Percentiles rank a stretch among this genome's conserved stretches.
Conservation (phyloP, 2,797 vertebrate genomes). For the Antrozous pallidus region DNA sequence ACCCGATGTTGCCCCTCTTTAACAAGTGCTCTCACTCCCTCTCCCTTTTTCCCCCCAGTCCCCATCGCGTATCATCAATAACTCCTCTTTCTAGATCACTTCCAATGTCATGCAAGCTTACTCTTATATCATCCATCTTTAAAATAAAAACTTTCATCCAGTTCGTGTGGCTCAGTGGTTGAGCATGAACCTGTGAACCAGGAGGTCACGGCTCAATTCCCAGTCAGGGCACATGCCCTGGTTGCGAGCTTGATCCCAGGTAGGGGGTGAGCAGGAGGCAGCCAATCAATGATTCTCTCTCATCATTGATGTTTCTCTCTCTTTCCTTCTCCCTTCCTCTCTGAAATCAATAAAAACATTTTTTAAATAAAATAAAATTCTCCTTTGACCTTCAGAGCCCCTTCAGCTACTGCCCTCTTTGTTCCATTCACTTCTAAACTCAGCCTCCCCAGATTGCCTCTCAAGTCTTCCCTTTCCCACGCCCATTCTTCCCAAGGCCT, state of each 20-base stretch:
- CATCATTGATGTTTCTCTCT: too few species aligned
- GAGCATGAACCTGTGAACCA: too few species aligned
- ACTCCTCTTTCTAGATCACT: not conserved
- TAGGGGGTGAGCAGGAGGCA: too few species aligned
- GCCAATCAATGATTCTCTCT: too few species aligned
- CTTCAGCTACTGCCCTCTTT: not conserved
- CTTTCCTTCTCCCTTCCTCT: too few species aligned
- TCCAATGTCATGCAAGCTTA: not conserved
- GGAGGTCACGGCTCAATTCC: too few species aligned
- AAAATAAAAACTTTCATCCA: not conserved
- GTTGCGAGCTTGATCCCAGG: too few species aligned
- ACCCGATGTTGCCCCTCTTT: too few species aligned
- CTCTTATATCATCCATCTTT: not conserved
- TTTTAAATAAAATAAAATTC: not conserved
- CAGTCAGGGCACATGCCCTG: too few species aligned
- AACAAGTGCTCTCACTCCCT: not conserved
- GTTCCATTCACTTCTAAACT: not conserved
- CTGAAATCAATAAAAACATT: too few species aligned
- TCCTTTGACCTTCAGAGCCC: not conserved
- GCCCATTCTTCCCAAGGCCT: not conserved
- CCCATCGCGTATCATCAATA: not conserved
- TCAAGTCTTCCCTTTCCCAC: not conserved
- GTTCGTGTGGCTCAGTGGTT: too few species aligned
- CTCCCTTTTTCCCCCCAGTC: not conserved
- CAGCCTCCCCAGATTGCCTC: not conserved